Evolutionary conservation across 2,797 vertebrate genomes (phyloP).

Genomic region (Kryptopterus vitreolus): DNA sequence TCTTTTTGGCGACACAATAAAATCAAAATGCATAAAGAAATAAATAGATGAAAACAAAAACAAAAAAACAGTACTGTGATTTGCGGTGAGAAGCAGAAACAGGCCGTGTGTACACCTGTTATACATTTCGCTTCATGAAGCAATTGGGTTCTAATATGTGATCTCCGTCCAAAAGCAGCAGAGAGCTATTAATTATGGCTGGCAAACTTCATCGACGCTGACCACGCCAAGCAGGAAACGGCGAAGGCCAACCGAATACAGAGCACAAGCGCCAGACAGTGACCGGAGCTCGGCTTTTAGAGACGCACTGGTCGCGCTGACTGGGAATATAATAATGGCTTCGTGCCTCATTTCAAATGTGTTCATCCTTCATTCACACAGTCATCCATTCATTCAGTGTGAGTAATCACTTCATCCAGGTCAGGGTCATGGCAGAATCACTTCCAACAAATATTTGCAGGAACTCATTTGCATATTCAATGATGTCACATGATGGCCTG

Average conservation of each 20-base stretch:
- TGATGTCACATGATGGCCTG: neutral
- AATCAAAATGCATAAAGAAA: neutral
- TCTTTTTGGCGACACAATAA: neutral
- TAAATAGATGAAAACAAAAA: neutral
- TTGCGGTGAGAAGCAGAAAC: neutral
- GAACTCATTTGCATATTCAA: neutral
- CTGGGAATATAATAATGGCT: neutral
- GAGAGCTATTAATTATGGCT: constrained; percentile 71
- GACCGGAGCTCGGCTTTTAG: constrained; percentile 52
- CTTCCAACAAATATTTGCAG: neutral
- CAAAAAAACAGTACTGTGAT: too few species aligned
- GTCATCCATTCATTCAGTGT: neutral
- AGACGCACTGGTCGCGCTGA: neutral
- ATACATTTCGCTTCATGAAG: constrained; percentile 41
- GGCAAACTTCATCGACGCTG: constrained; percentile 74
- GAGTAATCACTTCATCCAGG: neutral
- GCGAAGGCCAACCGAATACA: constrained; percentile 78
- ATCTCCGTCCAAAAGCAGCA: constrained; percentile 70
- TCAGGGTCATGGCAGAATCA: neutral
- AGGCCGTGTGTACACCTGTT: constrained; percentile 49
- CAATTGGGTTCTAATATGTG: constrained; percentile 30
- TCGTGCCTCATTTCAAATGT: neutral
- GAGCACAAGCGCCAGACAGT: constrained; percentile 59
- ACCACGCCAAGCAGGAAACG: constrained; percentile 70
- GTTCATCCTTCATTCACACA: neutral